Conservation (phyloP, 2,113 vertebrate species). For the Sminthopsis crassicaudata region DNA sequence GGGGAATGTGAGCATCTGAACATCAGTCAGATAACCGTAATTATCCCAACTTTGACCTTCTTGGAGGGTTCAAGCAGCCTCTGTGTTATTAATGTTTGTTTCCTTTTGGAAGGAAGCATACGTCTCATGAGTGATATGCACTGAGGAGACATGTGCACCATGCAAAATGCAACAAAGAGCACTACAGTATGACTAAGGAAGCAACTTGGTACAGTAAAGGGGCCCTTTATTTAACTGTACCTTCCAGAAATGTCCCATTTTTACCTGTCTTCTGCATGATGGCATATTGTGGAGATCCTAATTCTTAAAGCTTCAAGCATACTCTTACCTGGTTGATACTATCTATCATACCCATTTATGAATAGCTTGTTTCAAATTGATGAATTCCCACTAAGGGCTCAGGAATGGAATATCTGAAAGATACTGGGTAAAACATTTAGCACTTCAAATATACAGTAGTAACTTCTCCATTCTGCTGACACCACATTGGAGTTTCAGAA, state of each 20-base stretch:
- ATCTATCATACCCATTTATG: not conserved
- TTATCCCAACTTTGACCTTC: slow-evolving; percentile 74
- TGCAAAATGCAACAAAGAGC: slow-evolving; percentile 24
- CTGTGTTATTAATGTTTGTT: slow-evolving; percentile 16
- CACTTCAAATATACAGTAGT: no score
- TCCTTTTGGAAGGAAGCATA: slow-evolving; percentile 16
- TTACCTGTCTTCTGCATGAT: not conserved
- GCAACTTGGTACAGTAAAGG: not conserved
- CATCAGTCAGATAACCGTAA: slow-evolving; percentile 57
- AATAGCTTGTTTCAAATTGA: not conserved
- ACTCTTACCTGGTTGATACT: slow-evolving; percentile 9
- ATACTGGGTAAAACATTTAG: not conserved
- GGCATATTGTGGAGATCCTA: slow-evolving; percentile 33
- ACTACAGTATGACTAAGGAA: not conserved
- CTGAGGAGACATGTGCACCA: not conserved
- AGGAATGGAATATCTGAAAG: not conserved
- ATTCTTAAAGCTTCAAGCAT: slow-evolving; percentile 26
- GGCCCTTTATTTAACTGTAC: no score
- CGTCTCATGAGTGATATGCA: accelerated
- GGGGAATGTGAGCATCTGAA: slow-evolving; percentile 69
- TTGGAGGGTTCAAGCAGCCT: slow-evolving; percentile 37
- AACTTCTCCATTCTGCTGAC: not conserved
- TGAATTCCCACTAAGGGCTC: not conserved
- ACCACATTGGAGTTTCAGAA: not conserved
- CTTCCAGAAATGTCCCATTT: not conserved